phyloP scores from a whole-genome alignment of 2,113 vertebrate genomes.

The Diadophis punctatus region DNA sequence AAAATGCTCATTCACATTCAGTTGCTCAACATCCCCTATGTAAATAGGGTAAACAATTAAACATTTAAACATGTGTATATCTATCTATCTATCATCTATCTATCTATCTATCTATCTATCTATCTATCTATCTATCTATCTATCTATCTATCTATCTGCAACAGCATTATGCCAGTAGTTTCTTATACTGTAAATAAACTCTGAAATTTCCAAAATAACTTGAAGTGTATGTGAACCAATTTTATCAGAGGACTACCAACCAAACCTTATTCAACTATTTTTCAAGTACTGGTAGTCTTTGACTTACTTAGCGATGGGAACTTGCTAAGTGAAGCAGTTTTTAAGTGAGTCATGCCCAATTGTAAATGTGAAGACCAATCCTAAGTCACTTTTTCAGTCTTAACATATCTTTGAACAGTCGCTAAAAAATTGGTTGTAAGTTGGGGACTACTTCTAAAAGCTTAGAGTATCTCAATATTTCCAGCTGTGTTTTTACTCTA shows the following conservation, averaged over 20 bases:
- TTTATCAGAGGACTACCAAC: not conserved
- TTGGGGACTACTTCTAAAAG: not conserved
- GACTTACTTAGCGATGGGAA: no score
- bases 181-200: not conserved
- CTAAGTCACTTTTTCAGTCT: not conserved
- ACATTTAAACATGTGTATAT: no score
- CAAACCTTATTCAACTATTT: not conserved
- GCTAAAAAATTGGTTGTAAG: not conserved
- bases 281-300: not conserved
- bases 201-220: not conserved
- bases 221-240: not conserved
- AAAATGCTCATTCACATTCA: slow-evolving; percentile 36
- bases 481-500: not conserved
- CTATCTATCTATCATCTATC: no score
- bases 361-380: not conserved
- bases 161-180: not conserved
- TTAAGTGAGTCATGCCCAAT: no score
- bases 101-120: no score
- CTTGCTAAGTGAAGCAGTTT: no score
- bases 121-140: no score
- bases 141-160: no score
- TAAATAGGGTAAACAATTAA: not conserved
- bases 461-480: not conserved
- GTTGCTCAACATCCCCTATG: not conserved
- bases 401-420: not conserved